phyloP scores from a whole-genome alignment of 2,113 vertebrate species.

The Hemicordylus capensis region DNA sequence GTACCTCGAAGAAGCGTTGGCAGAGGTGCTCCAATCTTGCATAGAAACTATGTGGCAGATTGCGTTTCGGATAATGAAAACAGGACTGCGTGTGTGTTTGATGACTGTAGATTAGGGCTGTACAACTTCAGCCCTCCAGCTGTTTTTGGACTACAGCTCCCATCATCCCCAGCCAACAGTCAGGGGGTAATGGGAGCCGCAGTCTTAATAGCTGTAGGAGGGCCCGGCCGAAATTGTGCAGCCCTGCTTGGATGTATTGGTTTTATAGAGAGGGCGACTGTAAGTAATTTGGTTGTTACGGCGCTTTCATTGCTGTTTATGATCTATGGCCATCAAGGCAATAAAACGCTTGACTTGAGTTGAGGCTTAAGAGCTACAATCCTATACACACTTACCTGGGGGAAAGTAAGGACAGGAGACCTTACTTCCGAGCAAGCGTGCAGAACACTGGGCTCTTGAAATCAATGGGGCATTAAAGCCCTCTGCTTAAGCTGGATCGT shows the following conservation, averaged over 20 bases:
- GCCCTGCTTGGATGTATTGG: too few relatives aligned
- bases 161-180: too few relatives aligned
- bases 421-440: not conserved
- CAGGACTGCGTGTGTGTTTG: not conserved
- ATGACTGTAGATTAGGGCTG: not conserved
- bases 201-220: too few relatives aligned
- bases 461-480: not conserved
- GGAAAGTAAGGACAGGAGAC: not conserved
- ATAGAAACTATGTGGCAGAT: not conserved
- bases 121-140: too few relatives aligned
- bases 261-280: not conserved
- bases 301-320: not conserved
- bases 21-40: not conserved
- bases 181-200: too few relatives aligned
- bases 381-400: not conserved
- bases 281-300: not conserved
- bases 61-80: not conserved
- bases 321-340: not conserved
- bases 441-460: not conserved
- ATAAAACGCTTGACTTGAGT: not conserved
- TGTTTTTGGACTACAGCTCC: too few relatives aligned
- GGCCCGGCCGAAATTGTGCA: too few relatives aligned
- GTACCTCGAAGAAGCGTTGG: not conserved
- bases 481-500: not conserved
- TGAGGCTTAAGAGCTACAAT: too few relatives aligned